Evolutionary conservation across 2,113 vertebrate species (phyloP).

Genomic region (Loxodonta africana): DNA sequence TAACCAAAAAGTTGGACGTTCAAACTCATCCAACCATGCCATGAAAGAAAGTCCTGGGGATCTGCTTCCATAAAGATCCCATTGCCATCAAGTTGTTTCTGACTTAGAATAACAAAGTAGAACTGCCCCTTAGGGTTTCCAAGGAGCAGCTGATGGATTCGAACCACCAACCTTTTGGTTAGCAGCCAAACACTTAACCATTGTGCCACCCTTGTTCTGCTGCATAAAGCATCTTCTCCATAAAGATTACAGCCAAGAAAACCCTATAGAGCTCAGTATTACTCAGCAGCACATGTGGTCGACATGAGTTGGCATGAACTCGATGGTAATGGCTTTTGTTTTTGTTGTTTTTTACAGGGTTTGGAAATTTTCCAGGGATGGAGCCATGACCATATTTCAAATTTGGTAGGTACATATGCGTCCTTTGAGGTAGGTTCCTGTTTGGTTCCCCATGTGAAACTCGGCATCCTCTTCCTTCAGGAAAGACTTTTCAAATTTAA

Average conservation of each 20-base stretch:
- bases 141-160: too few species aligned
- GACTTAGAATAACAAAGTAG: too few species aligned
- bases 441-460: background rate
- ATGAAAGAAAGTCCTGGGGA: background rate
- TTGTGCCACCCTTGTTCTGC: too few species aligned
- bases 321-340: background rate
- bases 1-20: background rate
- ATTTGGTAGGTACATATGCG: background rate
- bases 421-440: background rate
- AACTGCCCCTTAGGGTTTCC: too few species aligned
- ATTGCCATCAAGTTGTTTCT: too few species aligned
- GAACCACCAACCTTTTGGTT: too few species aligned
- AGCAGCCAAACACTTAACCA: too few species aligned
- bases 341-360: background rate
- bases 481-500: conserved; percentile 2
- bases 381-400: background rate
- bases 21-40: background rate
- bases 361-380: background rate
- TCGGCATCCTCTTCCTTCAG: background rate
- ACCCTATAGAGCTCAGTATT: background rate
- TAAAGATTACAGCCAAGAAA: background rate
- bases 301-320: background rate
- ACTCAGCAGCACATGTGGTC: background rate
- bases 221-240: background rate
- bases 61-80: background rate